phyloP scores from a whole-genome alignment of 2,888 invertebrate species.

The Lymantria monacha region DNA sequence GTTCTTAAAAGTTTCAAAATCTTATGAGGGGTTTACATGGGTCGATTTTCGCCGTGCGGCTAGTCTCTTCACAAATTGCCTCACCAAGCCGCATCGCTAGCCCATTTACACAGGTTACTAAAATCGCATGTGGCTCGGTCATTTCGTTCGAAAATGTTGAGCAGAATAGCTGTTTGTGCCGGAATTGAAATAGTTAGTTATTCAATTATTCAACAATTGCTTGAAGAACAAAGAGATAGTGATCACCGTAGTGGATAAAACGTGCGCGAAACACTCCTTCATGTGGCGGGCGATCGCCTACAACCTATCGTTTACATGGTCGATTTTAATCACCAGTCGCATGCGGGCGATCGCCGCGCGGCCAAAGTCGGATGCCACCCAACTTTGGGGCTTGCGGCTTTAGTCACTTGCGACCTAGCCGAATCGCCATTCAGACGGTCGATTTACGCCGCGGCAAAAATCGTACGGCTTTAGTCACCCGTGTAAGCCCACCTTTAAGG shows the following conservation, averaged over 20 bases:
- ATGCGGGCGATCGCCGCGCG: constrained; percentile 41
- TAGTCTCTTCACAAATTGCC: constrained; percentile 12
- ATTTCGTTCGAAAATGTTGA: too few relatives aligned
- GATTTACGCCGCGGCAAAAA: constrained; percentile 37
- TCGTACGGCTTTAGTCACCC: too few relatives aligned
- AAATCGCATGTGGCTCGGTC: too few relatives aligned
- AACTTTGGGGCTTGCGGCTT: constrained; percentile 44
- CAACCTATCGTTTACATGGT: constrained; percentile 32
- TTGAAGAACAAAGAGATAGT: too few relatives aligned
- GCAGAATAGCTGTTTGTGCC: too few relatives aligned
- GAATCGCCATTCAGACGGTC: constrained; percentile 28
- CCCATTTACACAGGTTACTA: too few relatives aligned
- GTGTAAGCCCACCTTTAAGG: too few relatives aligned
- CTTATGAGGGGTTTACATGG: constrained; percentile 4
- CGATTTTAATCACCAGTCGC: constrained; percentile 35
- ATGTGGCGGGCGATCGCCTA: constrained; percentile 7
- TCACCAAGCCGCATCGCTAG: constrained; percentile 8
- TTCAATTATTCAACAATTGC: too few relatives aligned
- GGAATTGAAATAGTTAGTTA: too few relatives aligned
- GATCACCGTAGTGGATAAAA: too few relatives aligned
- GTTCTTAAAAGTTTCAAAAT: too few relatives aligned
- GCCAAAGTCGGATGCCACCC: constrained; percentile 40
- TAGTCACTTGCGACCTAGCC: constrained; percentile 32
- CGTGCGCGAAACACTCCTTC: background rate
- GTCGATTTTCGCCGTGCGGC: constrained; percentile 14